Conservation (phyloP, 1,140 invertebrate genomes). For the Sinella curviseta region DNA sequence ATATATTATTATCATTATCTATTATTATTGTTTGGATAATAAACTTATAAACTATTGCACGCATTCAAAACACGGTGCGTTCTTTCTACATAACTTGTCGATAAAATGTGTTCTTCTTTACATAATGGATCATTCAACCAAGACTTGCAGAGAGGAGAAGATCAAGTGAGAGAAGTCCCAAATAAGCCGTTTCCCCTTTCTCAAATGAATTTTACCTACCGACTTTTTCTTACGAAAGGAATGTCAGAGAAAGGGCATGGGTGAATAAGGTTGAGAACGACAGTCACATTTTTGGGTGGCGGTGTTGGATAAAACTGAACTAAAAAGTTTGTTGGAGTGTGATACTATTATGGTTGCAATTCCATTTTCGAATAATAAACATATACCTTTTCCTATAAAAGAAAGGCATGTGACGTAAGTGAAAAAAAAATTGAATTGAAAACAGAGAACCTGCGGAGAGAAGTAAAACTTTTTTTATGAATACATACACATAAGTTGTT, state of each 20-base stretch:
- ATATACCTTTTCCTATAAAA: neutral
- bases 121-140: neutral
- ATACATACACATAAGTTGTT: too few relatives aligned
- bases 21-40: slow-evolving; percentile 6
- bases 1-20: neutral
- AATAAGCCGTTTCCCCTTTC: neutral
- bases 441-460: neutral
- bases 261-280: too few relatives aligned
- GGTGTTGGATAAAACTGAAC: too few relatives aligned
- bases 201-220: slow-evolving; percentile 5
- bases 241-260: neutral
- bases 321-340: too few relatives aligned
- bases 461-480: neutral
- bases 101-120: neutral
- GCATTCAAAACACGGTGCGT: neutral
- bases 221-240: neutral
- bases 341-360: too few relatives aligned
- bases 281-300: too few relatives aligned
- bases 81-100: neutral
- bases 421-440: neutral
- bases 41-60: neutral
- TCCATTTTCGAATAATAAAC: neutral
- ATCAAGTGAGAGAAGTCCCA: neutral
- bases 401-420: neutral
- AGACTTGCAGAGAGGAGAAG: neutral